Conservation (phyloP, 1,140 invertebrate genomes). For the Lerema accius region DNA sequence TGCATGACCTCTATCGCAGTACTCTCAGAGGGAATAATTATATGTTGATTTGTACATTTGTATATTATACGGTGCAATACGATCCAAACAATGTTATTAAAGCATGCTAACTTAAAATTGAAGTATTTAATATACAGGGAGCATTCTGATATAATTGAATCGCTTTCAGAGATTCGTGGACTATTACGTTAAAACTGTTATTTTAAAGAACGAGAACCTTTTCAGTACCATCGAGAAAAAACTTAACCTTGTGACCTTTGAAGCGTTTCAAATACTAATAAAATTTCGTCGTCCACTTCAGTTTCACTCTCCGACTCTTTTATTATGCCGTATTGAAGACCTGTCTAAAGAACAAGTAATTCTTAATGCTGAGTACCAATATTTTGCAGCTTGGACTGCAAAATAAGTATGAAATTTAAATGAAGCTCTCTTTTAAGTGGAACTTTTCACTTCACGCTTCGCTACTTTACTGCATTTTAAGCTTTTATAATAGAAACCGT, state of each 20-base stretch:
- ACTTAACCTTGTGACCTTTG: neutral
- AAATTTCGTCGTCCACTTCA: neutral
- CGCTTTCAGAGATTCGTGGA: no score
- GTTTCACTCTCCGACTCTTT: neutral
- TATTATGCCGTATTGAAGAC: constrained; percentile 7
- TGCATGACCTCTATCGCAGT: no score
- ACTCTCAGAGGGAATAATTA: no score
- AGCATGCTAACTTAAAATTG: no score
- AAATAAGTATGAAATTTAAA: constrained; percentile 42
- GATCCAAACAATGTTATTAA: no score
- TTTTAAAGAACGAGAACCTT: no score
- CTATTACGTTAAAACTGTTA: constrained; percentile 15
- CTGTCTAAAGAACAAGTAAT: constrained; percentile 17
- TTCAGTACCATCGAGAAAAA: no score
- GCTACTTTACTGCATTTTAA: constrained; percentile 56
- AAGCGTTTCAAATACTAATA: neutral
- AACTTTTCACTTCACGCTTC: constrained; percentile 55
- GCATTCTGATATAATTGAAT: no score
- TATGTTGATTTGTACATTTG: no score
- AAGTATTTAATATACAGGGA: no score
- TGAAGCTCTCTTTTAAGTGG: constrained; percentile 38
- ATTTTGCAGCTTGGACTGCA: constrained; percentile 30
- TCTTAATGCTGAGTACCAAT: constrained; percentile 16
- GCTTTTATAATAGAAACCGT: constrained; percentile 62
- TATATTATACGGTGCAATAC: no score